Conservation (phyloP, 2,888 invertebrate species). For the Mimas tiliae region DNA sequence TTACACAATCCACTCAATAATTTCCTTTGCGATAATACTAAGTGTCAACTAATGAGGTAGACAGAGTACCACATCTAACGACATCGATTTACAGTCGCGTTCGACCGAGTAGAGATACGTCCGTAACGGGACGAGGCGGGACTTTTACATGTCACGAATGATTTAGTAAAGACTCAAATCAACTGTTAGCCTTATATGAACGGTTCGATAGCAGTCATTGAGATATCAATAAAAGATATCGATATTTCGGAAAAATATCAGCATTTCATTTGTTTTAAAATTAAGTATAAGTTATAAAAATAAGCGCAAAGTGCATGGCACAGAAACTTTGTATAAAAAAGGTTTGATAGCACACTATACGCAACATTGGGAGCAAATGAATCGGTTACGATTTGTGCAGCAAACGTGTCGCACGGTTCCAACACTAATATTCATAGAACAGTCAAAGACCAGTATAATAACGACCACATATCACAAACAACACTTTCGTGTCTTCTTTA, state of each 20-base stretch:
- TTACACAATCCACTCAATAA: constrained; percentile 42
- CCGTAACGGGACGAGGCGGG: not conserved
- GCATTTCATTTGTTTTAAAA: not conserved
- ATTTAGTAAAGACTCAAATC: not conserved
- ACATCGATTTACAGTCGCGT: constrained; percentile 15
- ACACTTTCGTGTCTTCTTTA: too few relatives aligned
- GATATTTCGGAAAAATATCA: constrained; percentile 1
- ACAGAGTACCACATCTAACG: constrained; percentile 22
- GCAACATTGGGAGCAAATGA: constrained; percentile 1
- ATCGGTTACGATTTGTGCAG: constrained; percentile 20
- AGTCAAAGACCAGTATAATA: not conserved
- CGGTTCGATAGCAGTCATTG: not conserved
- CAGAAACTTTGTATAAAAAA: constrained; percentile 17
- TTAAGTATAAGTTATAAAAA: constrained; percentile 21
- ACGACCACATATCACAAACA: not conserved
- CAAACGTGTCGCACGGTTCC: constrained; percentile 8
- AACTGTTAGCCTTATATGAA: not conserved
- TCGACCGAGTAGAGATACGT: constrained; percentile 1
- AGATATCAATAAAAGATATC: too few relatives aligned
- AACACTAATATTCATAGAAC: not conserved
- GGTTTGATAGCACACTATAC: constrained; percentile 3
- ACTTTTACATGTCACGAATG: not conserved
- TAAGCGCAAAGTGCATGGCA: constrained; percentile 22
- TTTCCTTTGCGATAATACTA: constrained; percentile 16
- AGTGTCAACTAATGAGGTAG: constrained; percentile 29